Evolutionary conservation across 2,113 vertebrate genomes (phyloP).

Genomic region (Ia io): DNA sequence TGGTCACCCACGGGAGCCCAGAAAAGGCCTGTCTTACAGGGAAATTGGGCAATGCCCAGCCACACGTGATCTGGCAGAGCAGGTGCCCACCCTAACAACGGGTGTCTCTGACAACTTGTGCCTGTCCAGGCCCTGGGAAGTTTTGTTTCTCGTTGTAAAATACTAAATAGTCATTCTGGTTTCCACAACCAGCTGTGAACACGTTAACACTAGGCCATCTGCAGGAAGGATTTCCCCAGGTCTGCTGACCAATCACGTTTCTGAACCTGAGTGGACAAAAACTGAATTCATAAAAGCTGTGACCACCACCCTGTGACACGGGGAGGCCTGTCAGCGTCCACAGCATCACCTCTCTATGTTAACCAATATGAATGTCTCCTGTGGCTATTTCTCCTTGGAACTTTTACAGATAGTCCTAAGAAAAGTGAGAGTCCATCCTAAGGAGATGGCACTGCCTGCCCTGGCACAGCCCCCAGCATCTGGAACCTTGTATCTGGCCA

Average conservation of each 20-base stretch:
- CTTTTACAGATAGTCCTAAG: background rate
- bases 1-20: background rate
- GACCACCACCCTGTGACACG: background rate
- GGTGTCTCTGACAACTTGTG: background rate
- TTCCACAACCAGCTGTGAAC: background rate
- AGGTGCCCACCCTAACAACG: background rate
- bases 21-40: background rate
- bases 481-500: conserved; percentile 92
- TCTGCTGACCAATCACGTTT: background rate
- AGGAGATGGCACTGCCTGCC: background rate
- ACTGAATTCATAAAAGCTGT: background rate
- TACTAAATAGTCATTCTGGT: background rate
- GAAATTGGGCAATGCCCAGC: background rate
- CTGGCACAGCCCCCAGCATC: background rate
- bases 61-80: background rate
- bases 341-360: background rate
- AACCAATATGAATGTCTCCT: background rate
- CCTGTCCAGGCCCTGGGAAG: background rate
- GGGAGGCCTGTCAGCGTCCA: background rate
- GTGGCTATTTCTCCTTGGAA: background rate
- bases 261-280: background rate
- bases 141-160: background rate
- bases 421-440: background rate
- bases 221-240: background rate
- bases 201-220: background rate